Evolutionary conservation across 1,140 invertebrate genomes (phyloP), one percentile per base, ranked within the genome.

Genomic region (Eulimnadia texana): DNA sequence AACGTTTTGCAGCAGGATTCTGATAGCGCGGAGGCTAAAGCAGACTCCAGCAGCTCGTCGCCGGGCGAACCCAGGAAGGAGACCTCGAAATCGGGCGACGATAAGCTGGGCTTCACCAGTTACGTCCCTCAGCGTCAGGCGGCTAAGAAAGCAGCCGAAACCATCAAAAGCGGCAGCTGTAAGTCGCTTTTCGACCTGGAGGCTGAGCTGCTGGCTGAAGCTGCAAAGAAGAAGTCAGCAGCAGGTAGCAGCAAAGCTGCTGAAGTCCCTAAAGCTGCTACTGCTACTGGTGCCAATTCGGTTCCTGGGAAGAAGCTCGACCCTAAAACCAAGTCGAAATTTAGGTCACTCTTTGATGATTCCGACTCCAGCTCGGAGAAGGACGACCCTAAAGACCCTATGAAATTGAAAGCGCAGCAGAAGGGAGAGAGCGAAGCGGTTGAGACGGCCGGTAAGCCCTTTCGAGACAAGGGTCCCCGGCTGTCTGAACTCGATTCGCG

Each of bases 91-190:
- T 27, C 60, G 6, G 19, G 50, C 19, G 50, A 54, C 25, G 27
- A 61, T 19, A 61, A 28, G 42, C 60, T 65, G 24, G 61, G 60
- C 11, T 65, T 65, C 63, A 27, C 53, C 58, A 13, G 55, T 42
- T 89, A 90, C 73, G 90, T 93, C 42, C 90, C 90, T 0, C 89
- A 92, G 70, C 74, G 90, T 47, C 86, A 90, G 74, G 90, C 90
- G 3, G 90, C 90, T 33, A 91, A 90, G 70, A 93, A 93, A 72
- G 89, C 89, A 2, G 87, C 87, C 11, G 88, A 88, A 66, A 88
- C 90, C 68, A 86, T 92, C 49, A 90, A 91, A 68, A 88, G 58
- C 22, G 49, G 62, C 13, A 61, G 61, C 58, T 50, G 28, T 28
- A 61, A 61, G 10, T 61, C 60, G 10, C 24, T 61, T 1, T 61